phyloP scores from a whole-genome alignment of 2,888 invertebrate species.

The Drosophila recens region DNA sequence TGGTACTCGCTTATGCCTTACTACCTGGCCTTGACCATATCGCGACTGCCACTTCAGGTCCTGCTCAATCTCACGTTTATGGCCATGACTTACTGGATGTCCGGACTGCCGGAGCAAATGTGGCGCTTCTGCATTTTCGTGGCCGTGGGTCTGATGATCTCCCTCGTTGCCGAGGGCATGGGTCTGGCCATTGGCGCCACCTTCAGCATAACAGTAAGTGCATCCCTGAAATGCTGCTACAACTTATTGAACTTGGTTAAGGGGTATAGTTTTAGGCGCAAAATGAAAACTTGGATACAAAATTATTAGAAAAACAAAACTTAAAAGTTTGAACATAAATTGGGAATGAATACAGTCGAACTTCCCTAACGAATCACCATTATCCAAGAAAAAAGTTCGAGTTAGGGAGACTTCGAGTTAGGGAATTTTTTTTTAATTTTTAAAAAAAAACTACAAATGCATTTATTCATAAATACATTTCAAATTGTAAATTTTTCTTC shows the following conservation, averaged over 20 bases:
- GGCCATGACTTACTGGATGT: slow-evolving; percentile 88
- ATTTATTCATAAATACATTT: too few species aligned
- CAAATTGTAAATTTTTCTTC: too few species aligned
- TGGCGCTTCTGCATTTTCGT: slow-evolving; percentile 89
- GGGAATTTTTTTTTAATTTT: too few species aligned
- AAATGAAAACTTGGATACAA: too few species aligned
- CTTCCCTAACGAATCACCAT: too few species aligned
- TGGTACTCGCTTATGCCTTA: slow-evolving; percentile 89
- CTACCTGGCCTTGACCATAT: slow-evolving; percentile 88
- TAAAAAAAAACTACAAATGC: too few species aligned
- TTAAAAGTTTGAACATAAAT: too few species aligned
- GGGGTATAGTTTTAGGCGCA: neutral
- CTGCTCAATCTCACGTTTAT: slow-evolving; percentile 87
- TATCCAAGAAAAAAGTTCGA: too few species aligned
- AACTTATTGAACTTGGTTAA: neutral
- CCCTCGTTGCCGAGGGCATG: slow-evolving; percentile 91
- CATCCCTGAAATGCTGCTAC: neutral
- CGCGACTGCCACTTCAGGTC: slow-evolving; percentile 87
- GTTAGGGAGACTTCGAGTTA: too few species aligned
- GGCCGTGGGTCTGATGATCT: slow-evolving; percentile 89
- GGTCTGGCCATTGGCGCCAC: slow-evolving; percentile 91
- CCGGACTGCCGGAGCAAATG: slow-evolving; percentile 89
- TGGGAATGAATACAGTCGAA: too few species aligned
- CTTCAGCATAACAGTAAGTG: slow-evolving; percentile 88
- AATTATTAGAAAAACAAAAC: too few species aligned